A percentile compares a stretch with the other conserved stretches of the same genome.
phyloP scores from a whole-genome alignment of 2,113 vertebrate genomes.

The Leptobrachium leishanense region DNA sequence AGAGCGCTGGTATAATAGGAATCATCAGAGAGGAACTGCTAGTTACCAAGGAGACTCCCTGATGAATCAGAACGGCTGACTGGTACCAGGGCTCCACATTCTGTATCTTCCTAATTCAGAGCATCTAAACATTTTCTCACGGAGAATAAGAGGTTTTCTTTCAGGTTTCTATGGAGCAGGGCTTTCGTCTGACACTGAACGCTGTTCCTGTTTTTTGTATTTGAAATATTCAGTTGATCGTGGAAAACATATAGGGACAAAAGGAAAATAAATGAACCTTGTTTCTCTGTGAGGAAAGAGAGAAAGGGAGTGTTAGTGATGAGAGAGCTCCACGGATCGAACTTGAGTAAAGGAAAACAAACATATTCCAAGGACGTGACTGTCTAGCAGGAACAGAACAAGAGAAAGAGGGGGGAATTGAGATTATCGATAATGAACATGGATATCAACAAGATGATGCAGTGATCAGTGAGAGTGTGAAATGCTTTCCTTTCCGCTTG shows the following conservation, averaged over 20 bases:
- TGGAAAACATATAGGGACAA: conserved; percentile 4
- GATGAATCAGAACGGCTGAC: conserved; percentile 61
- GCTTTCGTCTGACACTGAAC: conserved; percentile 50
- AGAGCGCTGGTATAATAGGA: conserved; percentile 61
- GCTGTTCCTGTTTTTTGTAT: conserved; percentile 21
- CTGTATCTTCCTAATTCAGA: conserved; percentile 58
- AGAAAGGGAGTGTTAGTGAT: conserved; percentile 25
- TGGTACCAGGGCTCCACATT: conserved; percentile 58
- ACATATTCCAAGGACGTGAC: conserved; percentile 61
- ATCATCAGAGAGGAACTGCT: conserved; percentile 62
- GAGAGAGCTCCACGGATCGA: conserved; percentile 52
- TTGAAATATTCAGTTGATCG: conserved; percentile 10
- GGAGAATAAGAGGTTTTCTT: conserved; percentile 12
- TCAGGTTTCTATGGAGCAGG: conserved; percentile 40
- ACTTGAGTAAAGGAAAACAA: conserved; percentile 58
- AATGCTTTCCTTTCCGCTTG: conserved; percentile 5
- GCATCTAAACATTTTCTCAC: conserved; percentile 57
- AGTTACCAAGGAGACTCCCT: conserved; percentile 65
- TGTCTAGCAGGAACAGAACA: conserved; percentile 53
- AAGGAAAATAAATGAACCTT: conserved; percentile 23
- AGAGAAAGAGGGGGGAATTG: conserved; percentile 45
- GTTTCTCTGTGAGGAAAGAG: conserved; percentile 17
- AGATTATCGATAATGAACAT: conserved; percentile 42
- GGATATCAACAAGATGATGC: conserved; percentile 1
- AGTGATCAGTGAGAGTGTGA: conserved; percentile 24